Percentiles rank a stretch among this genome's conserved stretches.
phyloP scores from a whole-genome alignment of 2,113 vertebrate genomes.

The Tupaia tana region DNA sequence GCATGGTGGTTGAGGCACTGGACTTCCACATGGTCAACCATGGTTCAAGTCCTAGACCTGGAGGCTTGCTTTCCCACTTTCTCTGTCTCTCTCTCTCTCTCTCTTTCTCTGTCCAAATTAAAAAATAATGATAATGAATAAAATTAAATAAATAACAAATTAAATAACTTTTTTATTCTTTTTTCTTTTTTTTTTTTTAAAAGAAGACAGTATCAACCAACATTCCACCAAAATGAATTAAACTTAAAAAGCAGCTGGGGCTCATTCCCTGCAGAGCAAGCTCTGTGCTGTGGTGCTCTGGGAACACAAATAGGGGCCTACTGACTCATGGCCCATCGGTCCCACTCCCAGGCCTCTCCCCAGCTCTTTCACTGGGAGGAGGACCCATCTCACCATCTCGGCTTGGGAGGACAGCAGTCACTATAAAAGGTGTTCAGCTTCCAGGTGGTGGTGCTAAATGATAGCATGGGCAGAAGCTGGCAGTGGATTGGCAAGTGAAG shows the following conservation, averaged over 20 bases:
- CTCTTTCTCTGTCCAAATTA: no score
- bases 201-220: neutral
- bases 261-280: accelerated
- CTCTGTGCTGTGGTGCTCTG: neutral
- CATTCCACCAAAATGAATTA: accelerated
- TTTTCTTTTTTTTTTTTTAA: no score
- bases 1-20: no score
- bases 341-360: neutral
- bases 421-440: neutral
- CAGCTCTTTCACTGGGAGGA: neutral
- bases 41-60: no score
- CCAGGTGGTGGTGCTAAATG: neutral
- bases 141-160: no score
- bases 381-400: neutral
- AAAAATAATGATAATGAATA: no score
- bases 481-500: neutral
- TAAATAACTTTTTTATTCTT: no score
- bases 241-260: accelerated
- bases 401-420: neutral
- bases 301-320: neutral
- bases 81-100: no score
- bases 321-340: neutral
- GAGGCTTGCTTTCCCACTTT: no score
- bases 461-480: neutral
- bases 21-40: no score